phyloP scores from a whole-genome alignment of 2,888 invertebrate genomes.

The Archips crataeganus region DNA sequence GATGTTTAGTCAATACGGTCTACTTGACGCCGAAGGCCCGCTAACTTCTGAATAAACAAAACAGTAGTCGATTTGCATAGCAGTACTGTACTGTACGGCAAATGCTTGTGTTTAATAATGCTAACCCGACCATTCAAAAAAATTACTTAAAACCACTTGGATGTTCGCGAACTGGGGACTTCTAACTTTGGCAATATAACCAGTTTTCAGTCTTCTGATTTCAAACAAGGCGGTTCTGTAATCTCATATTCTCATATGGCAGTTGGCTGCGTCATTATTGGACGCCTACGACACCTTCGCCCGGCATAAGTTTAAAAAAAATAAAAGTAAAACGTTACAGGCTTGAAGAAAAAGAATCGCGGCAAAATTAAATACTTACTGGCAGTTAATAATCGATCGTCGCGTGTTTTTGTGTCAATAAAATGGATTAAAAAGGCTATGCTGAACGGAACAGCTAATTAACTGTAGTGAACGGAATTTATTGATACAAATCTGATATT shows the following conservation, averaged over 20 bases:
- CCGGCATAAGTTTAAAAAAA: not conserved
- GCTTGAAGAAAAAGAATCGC: not conserved
- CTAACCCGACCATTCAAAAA: slow-evolving; percentile 62
- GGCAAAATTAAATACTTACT: slow-evolving; percentile 13
- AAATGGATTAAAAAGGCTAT: slow-evolving; percentile 1
- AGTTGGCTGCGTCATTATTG: slow-evolving; percentile 70
- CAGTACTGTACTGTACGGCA: slow-evolving; percentile 55
- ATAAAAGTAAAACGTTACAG: slow-evolving; percentile 8
- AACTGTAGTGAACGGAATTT: not conserved
- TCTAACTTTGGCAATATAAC: slow-evolving; percentile 62
- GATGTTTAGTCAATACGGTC: slow-evolving; percentile 65
- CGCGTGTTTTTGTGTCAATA: slow-evolving; percentile 10
- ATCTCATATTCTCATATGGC: slow-evolving; percentile 76
- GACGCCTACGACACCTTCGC: slow-evolving; percentile 70
- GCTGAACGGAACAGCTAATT: slow-evolving; percentile 17
- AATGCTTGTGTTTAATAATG: slow-evolving; percentile 51
- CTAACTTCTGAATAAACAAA: slow-evolving; percentile 71
- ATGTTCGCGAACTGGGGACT: slow-evolving; percentile 56
- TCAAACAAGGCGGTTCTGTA: slow-evolving; percentile 63
- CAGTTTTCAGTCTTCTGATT: slow-evolving; percentile 59
- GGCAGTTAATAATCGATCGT: slow-evolving; percentile 12
- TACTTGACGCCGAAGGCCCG: slow-evolving; percentile 54
- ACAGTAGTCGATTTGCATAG: slow-evolving; percentile 63
- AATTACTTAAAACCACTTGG: slow-evolving; percentile 56
- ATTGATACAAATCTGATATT: slow-evolving; percentile 23